Percentiles rank a stretch among this genome's conserved stretches.
These are phyloP conservation scores for Drosophila sechellia DNA, from an alignment of 1,140 invertebrate species.

Conservation along the genomic window DNA sequence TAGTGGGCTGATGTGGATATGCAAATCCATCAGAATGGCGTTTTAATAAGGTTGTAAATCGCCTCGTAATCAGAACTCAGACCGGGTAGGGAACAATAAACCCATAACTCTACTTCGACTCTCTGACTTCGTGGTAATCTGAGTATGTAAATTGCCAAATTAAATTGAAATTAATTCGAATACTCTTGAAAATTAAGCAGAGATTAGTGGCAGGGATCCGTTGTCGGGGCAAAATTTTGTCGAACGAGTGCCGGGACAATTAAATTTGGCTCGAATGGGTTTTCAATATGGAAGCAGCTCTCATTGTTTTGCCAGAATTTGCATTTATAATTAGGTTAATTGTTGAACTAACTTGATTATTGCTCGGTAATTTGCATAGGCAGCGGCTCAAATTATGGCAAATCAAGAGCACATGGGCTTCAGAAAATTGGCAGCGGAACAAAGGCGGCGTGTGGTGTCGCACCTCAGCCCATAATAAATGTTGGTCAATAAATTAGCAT, in stretches of 20 bases:
- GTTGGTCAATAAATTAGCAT: constrained; percentile 54
- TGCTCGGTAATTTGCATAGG: constrained; percentile 70
- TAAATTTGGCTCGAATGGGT: constrained; percentile 43
- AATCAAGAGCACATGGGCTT: constrained; percentile 51
- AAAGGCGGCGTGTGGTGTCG: not conserved
- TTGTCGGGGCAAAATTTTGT: constrained; percentile 7
- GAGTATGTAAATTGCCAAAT: constrained; percentile 49
- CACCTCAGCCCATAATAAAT: constrained; percentile 33
- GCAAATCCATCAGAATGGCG: constrained; percentile 46
- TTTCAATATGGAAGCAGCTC: constrained; percentile 49
- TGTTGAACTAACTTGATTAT: constrained; percentile 77
- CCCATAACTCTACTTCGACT: constrained; percentile 45
- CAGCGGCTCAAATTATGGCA: constrained; percentile 64
- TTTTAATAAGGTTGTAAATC: constrained; percentile 70
- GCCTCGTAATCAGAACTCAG: constrained; percentile 18
- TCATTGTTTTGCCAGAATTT: constrained; percentile 76
- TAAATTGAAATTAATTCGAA: constrained; percentile 65
- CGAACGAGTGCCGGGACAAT: constrained; percentile 42
- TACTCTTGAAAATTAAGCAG: constrained; percentile 35
- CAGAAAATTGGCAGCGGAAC: constrained; percentile 20
- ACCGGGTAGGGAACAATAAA: constrained; percentile 59
- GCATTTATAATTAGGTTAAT: constrained; percentile 80
- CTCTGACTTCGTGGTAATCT: constrained; percentile 17
- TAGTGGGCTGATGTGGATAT: constrained; percentile 8
- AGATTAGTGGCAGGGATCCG: constrained; percentile 6